phyloP scores from a whole-genome alignment of 2,113 vertebrate genomes.

The Ardeotis arabs region DNA sequence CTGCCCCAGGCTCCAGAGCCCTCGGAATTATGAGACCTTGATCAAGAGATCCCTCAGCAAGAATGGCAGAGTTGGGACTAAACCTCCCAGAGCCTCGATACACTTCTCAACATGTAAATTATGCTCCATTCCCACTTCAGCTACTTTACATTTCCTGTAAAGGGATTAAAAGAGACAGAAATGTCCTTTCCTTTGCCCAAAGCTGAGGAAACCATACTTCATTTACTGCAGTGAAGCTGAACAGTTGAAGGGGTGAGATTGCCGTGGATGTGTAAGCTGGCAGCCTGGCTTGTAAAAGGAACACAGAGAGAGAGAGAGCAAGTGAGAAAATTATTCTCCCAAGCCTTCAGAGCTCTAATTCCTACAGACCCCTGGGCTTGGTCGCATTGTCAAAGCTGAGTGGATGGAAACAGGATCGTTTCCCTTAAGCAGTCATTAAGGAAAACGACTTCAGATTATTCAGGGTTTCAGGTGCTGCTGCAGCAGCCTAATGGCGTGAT shows the following conservation, averaged over 20 bases:
- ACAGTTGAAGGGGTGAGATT: background rate
- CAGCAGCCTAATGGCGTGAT: background rate
- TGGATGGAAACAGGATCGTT: background rate
- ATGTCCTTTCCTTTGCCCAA: background rate
- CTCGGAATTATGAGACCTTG: rapidly evolving
- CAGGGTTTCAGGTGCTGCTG: background rate
- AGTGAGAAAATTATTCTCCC: background rate
- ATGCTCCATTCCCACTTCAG: background rate
- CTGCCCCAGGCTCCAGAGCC: background rate
- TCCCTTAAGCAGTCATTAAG: constrained; percentile 17
- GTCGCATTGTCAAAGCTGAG: background rate
- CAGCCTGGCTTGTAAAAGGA: background rate
- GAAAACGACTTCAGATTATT: background rate
- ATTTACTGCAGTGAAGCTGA: background rate
- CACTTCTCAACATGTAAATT: background rate
- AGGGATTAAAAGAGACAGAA: background rate
- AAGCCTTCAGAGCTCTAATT: background rate
- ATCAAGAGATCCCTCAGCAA: background rate
- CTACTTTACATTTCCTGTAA: background rate
- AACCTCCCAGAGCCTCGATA: background rate
- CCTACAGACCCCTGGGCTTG: background rate
- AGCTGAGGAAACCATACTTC: background rate
- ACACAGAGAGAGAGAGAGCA: background rate
- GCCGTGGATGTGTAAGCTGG: background rate
- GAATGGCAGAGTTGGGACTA: background rate